Conservation (phyloP, 2,888 invertebrate genomes). For the Drosophila infuscata region DNA sequence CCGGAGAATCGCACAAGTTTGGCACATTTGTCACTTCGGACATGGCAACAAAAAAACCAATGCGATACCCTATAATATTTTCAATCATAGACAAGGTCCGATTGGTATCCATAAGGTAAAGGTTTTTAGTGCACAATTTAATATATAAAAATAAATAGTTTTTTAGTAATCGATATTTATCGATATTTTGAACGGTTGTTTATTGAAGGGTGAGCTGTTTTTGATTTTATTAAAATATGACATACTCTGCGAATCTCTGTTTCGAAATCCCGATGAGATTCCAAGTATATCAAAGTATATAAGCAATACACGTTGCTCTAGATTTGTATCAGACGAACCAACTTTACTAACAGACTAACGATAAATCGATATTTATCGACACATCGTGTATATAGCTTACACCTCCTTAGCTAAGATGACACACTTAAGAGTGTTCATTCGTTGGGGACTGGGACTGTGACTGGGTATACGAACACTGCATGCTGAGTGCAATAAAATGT, state of each 20-base stretch:
- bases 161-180: neutral
- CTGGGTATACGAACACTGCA: conserved; percentile 4
- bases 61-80: neutral
- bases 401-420: neutral
- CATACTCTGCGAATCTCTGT: neutral
- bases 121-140: neutral
- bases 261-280: neutral
- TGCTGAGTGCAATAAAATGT: conserved; percentile 60
- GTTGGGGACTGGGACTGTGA: neutral
- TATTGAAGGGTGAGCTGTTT: neutral
- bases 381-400: neutral
- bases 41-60: conserved; percentile 20
- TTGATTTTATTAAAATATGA: neutral
- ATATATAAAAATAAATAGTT: neutral
- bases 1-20: conserved; percentile 57
- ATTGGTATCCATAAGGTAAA: neutral
- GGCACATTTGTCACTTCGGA: conserved; percentile 66
- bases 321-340: neutral
- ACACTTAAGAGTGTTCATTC: neutral
- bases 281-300: neutral
- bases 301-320: too few relatives aligned
- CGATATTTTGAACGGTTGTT: neutral
- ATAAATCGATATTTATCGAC: neutral
- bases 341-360: neutral
- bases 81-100: neutral